phyloP scores from a whole-genome alignment of 2,888 invertebrate species.

The Lasioglossum morio region DNA sequence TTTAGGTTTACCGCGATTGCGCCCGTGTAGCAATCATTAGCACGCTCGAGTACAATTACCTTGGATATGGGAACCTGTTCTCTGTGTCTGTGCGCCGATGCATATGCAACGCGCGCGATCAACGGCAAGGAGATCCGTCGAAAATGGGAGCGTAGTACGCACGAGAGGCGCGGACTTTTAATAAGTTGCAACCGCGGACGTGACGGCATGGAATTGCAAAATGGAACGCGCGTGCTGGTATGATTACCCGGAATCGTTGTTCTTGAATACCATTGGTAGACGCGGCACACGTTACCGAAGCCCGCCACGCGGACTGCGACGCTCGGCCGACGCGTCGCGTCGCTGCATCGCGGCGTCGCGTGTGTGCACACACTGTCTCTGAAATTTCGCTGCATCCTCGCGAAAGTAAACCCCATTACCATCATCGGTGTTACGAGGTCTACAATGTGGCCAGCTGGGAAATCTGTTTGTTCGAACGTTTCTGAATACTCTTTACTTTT shows the following conservation, averaged over 20 bases:
- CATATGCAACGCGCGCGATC: slow-evolving; percentile 57
- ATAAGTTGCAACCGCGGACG: slow-evolving; percentile 54
- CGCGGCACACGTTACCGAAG: slow-evolving; percentile 16
- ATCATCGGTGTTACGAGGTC: neutral
- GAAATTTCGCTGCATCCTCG: neutral
- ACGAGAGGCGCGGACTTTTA: slow-evolving; percentile 46
- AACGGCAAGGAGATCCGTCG: slow-evolving; percentile 59
- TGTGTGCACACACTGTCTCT: neutral
- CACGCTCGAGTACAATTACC: slow-evolving; percentile 69
- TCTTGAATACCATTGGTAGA: slow-evolving; percentile 49
- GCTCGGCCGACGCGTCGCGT: neutral
- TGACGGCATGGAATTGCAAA: slow-evolving; percentile 64
- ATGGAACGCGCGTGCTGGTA: slow-evolving; percentile 65
- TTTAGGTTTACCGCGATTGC: slow-evolving; percentile 55
- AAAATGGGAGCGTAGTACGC: slow-evolving; percentile 57
- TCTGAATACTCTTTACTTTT: neutral
- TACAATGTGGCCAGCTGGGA: neutral
- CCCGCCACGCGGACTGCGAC: neutral
- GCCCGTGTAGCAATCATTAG: slow-evolving; percentile 72
- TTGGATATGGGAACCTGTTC: slow-evolving; percentile 68
- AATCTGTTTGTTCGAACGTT: neutral
- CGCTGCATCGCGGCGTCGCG: neutral
- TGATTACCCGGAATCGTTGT: slow-evolving; percentile 58
- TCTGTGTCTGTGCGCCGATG: slow-evolving; percentile 41
- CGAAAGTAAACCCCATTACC: neutral